These are phyloP conservation scores for Akabosia matsudoensis DNA, from an alignment of 1,140 invertebrate genomes.

Conservation along the genomic window DNA sequence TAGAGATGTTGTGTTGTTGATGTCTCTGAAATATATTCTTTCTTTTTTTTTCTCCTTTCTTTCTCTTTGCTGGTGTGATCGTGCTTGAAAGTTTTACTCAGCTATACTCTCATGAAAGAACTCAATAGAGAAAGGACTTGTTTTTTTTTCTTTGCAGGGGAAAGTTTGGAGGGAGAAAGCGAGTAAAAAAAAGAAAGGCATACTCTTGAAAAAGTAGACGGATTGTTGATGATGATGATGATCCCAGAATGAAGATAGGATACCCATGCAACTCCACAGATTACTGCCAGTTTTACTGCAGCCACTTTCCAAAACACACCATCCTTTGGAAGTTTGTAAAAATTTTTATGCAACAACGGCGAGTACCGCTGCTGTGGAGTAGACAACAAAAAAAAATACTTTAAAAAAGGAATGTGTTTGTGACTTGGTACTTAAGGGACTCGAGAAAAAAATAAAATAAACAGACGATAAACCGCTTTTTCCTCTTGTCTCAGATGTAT, in stretches of 20 bases:
- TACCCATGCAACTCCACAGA: not conserved
- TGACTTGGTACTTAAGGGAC: not conserved
- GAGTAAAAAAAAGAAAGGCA: no score
- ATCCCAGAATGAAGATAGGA: not conserved
- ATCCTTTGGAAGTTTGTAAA: no score
- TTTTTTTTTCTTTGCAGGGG: no score
- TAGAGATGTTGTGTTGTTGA: not conserved
- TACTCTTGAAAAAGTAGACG: not conserved
- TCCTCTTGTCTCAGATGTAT: no score
- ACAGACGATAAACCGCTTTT: no score
- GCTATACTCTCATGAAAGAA: not conserved
- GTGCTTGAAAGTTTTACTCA: not conserved
- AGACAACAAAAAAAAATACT: not conserved
- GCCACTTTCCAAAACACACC: constrained; percentile 1
- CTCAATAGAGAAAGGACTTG: no score
- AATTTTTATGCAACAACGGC: no score
- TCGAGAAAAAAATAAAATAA: no score
- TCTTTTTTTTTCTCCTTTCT: no score
- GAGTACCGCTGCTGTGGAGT: not conserved
- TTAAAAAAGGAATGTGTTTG: not conserved
- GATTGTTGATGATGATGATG: not conserved
- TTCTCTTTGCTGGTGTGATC: not conserved
- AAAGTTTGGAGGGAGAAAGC: not conserved
- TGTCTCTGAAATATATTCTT: not conserved
- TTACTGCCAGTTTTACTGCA: constrained; percentile 20